These are phyloP conservation scores for Adoxophyes honmai DNA, from an alignment of 1,140 invertebrate species.

Conservation along the genomic window DNA sequence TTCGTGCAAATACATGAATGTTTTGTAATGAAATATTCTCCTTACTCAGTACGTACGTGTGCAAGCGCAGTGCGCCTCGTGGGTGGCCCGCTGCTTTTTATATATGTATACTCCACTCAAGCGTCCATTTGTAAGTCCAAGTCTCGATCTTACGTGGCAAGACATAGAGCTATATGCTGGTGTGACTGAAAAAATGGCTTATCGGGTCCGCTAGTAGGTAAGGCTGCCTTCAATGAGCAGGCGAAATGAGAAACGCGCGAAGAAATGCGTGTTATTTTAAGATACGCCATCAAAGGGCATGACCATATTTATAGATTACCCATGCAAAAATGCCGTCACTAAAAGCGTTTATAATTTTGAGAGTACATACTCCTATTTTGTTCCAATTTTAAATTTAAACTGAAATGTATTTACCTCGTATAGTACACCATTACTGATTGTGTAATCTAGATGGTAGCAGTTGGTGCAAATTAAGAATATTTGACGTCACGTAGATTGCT, in stretches of 20 bases:
- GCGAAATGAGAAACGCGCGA: slow-evolving; percentile 11
- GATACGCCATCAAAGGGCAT: too few relatives aligned
- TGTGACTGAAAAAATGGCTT: slow-evolving; percentile 32
- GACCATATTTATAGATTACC: too few relatives aligned
- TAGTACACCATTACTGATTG: too few relatives aligned
- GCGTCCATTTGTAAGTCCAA: slow-evolving; percentile 38
- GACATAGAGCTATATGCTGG: slow-evolving; percentile 28
- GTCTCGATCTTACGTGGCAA: slow-evolving; percentile 46
- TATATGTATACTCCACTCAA: slow-evolving; percentile 46
- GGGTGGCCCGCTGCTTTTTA: slow-evolving; percentile 64
- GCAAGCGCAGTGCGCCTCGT: slow-evolving; percentile 29
- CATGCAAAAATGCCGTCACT: too few relatives aligned
- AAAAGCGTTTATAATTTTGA: too few relatives aligned
- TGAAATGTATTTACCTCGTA: too few relatives aligned
- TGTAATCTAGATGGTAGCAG: too few relatives aligned
- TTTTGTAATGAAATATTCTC: slow-evolving; percentile 31
- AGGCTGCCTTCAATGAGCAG: slow-evolving; percentile 22
- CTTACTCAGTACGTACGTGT: neutral
- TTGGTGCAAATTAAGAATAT: too few relatives aligned
- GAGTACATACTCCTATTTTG: too few relatives aligned
- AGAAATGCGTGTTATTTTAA: neutral
- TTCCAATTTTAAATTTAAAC: too few relatives aligned
- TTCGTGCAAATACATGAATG: slow-evolving; percentile 6
- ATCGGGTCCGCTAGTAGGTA: slow-evolving; percentile 45
- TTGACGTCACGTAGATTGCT: too few relatives aligned